Base-by-base conservation (phyloP, 2,797 vertebrate species). In the Thunnus albacares region DNA sequence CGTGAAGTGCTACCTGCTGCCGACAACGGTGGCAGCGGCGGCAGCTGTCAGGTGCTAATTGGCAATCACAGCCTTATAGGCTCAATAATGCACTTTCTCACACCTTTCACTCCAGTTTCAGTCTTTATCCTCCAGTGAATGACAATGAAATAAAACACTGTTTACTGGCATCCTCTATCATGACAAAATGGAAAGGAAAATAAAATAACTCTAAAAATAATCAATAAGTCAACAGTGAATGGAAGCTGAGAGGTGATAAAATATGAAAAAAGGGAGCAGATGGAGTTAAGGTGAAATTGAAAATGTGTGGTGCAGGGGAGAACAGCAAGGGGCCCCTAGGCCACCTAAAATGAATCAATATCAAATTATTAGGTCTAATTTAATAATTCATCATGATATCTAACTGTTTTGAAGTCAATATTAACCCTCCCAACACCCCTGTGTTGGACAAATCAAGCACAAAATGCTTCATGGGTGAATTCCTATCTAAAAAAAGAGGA, bases 1-100 rank as follows among this genome's bases (percentile, higher is more conserved):
- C 71, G 45, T 3, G 4, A 84, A 86, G 86, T 70, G 79, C 71
- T 89, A 78, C 82, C 84, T 84, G 74, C 52, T 17, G 58, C 43
- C 11, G 45, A 51, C 28, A 33, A 35, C 12, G 52, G 43, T 3
- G 35, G 69, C 17, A 10, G 45, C 18, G n/a, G 49, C 3, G 15
- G 57, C 76, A 52, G 66, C 51, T 87, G 90, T 82, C 90, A 89
- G 77, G 89, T 90, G 92, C 87, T 94, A 93, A 94, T 92, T 92
- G 89, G 89, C 74, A 86, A 79, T 81, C 75, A 47, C 74, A 89
- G 78, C 69, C 58, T 43, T 75, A 47, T 73, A 59, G 49, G 78
- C 70, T 87, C 77, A 80, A 79, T 77, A 62, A 71, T 75, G 68
- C 79, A 81, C 64, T 67, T 67, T 56, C 35, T 86, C 73, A 63